phyloP scores from a whole-genome alignment of 2,888 invertebrate species.

The Drosophila antonietae region DNA sequence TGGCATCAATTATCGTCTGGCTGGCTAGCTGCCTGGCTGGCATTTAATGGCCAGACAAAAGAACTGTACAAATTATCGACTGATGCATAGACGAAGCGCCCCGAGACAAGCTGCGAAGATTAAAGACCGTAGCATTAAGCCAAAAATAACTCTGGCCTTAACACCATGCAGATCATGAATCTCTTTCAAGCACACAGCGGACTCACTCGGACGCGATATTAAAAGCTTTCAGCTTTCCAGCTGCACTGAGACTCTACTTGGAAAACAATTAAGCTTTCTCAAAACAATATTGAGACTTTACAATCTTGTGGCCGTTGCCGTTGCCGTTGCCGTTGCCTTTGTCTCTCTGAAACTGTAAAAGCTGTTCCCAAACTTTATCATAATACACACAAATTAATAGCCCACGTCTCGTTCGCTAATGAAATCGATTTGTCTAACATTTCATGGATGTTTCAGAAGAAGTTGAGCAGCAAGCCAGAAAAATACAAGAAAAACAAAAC shows the following conservation, averaged over 20 bases:
- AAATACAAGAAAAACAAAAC: background rate
- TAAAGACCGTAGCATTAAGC: conserved; percentile 12
- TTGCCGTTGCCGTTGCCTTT: background rate
- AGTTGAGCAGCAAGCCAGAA: background rate
- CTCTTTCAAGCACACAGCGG: conserved; percentile 19
- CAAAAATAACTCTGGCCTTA: conserved; percentile 21
- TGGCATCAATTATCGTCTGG: conserved; percentile 73
- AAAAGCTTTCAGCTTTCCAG: conserved; percentile 30
- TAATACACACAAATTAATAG: conserved; percentile 68
- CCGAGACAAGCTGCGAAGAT: conserved; percentile 12
- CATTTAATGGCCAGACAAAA: conserved; percentile 58
- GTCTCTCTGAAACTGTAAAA: conserved; percentile 12
- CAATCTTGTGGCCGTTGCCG: background rate
- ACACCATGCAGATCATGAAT: conserved; percentile 20
- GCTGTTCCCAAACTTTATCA: conserved; percentile 47
- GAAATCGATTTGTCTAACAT: conserved; percentile 73
- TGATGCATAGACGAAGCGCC: conserved; percentile 46
- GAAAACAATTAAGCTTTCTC: conserved; percentile 12
- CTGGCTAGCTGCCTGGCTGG: conserved; percentile 9
- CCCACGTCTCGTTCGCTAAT: conserved; percentile 67
- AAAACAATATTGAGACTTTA: conserved; percentile 49
- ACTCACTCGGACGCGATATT: conserved; percentile 4
- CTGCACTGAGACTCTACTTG: conserved; percentile 23
- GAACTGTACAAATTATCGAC: conserved; percentile 44
- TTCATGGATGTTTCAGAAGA: conserved; percentile 33